Percentiles rank a stretch among this genome's conserved stretches.
phyloP scores from a whole-genome alignment of 2,888 invertebrate species.

The Gibbula magus region DNA sequence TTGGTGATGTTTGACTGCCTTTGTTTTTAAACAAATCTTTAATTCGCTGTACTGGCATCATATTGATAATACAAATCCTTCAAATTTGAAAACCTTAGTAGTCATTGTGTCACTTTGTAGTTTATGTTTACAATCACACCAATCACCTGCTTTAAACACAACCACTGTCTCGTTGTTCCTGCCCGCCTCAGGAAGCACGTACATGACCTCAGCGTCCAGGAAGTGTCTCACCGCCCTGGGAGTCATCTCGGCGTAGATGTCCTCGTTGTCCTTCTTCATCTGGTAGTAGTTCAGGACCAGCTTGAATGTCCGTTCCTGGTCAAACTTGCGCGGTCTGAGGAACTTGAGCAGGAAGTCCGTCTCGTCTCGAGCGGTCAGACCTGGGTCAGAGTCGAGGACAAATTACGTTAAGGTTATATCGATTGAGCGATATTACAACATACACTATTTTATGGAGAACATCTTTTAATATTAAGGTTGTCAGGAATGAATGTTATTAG shows the following conservation, averaged over 20 bases:
- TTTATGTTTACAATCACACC: no score
- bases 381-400: constrained; percentile 41
- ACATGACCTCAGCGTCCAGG: constrained; percentile 63
- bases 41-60: no score
- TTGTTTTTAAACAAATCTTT: no score
- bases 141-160: no score
- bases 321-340: constrained; percentile 90
- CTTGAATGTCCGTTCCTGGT: constrained; percentile 88
- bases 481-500: not conserved
- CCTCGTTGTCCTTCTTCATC: constrained; percentile 66
- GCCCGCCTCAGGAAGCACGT: constrained; percentile 47
- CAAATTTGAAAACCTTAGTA: no score
- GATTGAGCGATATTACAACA: not conserved
- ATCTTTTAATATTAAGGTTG: not conserved
- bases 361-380: constrained; percentile 75
- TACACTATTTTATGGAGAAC: not conserved
- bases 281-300: constrained; percentile 76
- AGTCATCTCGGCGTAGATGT: constrained; percentile 66
- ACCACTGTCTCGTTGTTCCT: no score
- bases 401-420: not conserved
- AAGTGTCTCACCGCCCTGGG: constrained; percentile 67
- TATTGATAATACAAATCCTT: no score
- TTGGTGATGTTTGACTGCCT: no score
- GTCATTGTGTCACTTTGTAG: no score
- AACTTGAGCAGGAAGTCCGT: constrained; percentile 87